phyloP scores from a whole-genome alignment of 2,113 vertebrate genomes.

The Vombatus ursinus region DNA sequence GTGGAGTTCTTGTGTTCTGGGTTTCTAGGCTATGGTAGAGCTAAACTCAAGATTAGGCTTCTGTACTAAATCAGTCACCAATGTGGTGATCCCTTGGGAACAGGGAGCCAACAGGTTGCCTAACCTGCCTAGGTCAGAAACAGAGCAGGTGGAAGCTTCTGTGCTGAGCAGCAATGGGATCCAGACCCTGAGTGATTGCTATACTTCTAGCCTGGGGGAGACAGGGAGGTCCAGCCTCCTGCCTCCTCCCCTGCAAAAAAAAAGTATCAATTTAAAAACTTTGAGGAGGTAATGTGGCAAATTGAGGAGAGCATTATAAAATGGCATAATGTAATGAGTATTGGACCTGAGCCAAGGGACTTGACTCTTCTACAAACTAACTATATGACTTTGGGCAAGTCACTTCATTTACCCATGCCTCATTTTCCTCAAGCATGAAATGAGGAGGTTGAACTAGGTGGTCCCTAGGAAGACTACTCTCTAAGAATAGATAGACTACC shows the following conservation, averaged over 20 bases:
- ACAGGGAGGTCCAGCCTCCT: not conserved
- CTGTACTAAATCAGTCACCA: not conserved
- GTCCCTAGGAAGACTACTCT: not conserved
- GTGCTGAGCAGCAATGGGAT: not conserved
- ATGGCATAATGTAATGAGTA: not conserved
- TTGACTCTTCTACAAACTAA: not conserved
- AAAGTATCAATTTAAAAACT: not conserved
- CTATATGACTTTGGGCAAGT: not conserved
- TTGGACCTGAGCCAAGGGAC: not conserved
- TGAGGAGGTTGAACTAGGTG: not conserved
- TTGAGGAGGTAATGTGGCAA: not conserved
- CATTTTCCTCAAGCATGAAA: not conserved
- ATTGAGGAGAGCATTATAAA: not conserved
- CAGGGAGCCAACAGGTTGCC: not conserved
- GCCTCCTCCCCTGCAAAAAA: not conserved
- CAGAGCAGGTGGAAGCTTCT: not conserved
- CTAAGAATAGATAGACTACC: not conserved
- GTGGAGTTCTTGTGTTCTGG: not conserved
- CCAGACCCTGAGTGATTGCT: not conserved
- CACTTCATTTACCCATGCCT: not conserved
- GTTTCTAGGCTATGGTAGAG: not conserved
- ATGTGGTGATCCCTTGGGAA: not conserved
- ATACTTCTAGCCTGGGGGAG: not conserved
- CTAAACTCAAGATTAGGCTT: not conserved
- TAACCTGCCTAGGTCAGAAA: not conserved